Conservation (phyloP, 2,797 vertebrate species). For the Microctenopoma stevenorrisi region DNA sequence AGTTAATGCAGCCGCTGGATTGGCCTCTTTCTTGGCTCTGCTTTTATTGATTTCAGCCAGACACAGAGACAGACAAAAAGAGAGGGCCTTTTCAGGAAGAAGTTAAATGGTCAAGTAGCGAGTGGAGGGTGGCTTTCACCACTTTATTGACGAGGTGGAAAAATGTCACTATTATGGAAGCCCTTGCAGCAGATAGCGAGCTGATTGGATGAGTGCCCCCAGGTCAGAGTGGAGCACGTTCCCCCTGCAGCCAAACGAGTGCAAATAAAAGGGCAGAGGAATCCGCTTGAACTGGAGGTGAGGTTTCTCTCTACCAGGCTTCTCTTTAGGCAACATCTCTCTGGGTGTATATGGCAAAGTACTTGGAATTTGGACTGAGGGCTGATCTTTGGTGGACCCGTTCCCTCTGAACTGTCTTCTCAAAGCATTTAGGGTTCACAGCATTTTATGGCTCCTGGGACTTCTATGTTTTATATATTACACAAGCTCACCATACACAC, state of each 20-base stretch:
- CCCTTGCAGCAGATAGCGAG: conserved; percentile 87
- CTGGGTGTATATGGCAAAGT: conserved; percentile 57
- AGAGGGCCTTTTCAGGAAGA: conserved; percentile 88
- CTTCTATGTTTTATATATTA: conserved; percentile 43
- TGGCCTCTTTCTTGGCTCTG: conserved; percentile 81
- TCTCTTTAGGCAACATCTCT: conserved; percentile 73
- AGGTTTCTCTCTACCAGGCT: conserved; percentile 77
- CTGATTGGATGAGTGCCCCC: conserved; percentile 89
- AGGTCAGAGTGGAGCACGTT: conserved; percentile 84
- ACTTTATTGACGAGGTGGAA: conserved; percentile 89
- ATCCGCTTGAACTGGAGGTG: conserved; percentile 81
- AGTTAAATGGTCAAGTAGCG: conserved; percentile 90
- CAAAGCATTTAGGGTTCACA: conserved; percentile 51
- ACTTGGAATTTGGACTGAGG: conserved; percentile 58
- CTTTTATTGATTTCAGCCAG: conserved; percentile 88
- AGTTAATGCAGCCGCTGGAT: conserved; percentile 81
- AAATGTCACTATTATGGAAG: conserved; percentile 90
- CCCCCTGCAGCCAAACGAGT: conserved; percentile 84
- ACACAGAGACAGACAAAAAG: conserved; percentile 84
- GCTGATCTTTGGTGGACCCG: conserved; percentile 58
- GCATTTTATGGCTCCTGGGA: conserved; percentile 38
- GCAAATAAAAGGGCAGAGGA: conserved; percentile 83
- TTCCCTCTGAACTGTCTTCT: conserved; percentile 51
- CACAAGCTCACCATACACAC: conserved; percentile 31
- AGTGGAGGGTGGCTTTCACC: conserved; percentile 88